A percentile compares a stretch with the other conserved stretches of the same genome.
phyloP scores from a whole-genome alignment of 2,888 invertebrate species.

The Maniola hyperantus region DNA sequence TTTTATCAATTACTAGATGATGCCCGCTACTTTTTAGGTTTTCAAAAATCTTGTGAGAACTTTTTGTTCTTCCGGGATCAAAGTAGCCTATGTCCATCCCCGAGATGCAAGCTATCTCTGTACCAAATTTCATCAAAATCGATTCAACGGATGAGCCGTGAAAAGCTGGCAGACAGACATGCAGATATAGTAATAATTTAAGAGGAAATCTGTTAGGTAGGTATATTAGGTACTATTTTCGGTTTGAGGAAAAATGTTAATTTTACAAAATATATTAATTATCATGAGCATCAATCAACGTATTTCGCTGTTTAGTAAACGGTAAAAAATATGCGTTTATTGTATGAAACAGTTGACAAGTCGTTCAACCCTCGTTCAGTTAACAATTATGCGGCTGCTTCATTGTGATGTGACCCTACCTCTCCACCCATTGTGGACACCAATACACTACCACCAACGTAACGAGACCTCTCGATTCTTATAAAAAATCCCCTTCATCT shows the following conservation, averaged over 20 bases:
- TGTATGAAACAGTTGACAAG: constrained; percentile 77
- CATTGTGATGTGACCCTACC: constrained; percentile 77
- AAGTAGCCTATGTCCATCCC: too few relatives aligned
- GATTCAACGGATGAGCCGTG: too few relatives aligned
- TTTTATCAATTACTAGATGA: too few relatives aligned
- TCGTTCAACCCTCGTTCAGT: constrained; percentile 78
- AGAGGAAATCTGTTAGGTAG: too few relatives aligned
- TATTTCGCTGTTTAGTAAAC: constrained; percentile 36
- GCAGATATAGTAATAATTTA: too few relatives aligned
- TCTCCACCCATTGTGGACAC: constrained; percentile 76
- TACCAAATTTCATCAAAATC: too few relatives aligned
- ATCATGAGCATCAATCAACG: background rate
- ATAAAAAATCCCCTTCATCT: constrained; percentile 45
- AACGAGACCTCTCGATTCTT: constrained; percentile 48
- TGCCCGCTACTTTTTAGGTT: too few relatives aligned
- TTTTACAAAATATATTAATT: constrained; percentile 1
- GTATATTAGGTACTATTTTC: background rate
- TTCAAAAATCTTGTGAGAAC: too few relatives aligned
- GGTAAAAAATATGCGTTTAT: constrained; percentile 53
- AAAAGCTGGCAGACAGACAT: too few relatives aligned
- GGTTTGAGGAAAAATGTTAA: background rate
- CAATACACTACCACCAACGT: constrained; percentile 59
- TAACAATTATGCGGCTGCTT: constrained; percentile 80
- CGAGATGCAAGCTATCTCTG: too few relatives aligned
- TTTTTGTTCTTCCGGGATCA: too few relatives aligned